Percentiles rank a stretch among this genome's conserved stretches.
Conservation (phyloP, 2,888 invertebrate species). For the Sinopyrophorus schimmeli region DNA sequence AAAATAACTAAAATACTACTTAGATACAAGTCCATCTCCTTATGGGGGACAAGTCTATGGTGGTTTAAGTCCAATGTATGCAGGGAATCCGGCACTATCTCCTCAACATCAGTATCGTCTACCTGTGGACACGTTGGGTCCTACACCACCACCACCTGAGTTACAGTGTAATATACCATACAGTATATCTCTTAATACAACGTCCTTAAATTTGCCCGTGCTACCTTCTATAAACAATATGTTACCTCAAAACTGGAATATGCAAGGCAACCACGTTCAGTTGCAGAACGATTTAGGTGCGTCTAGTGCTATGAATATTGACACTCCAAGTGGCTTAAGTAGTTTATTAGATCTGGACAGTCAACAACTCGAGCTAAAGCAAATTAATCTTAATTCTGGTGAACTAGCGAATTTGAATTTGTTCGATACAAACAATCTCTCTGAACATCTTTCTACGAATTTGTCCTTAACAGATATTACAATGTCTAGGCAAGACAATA, state of each 20-base stretch:
- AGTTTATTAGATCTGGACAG: constrained; percentile 55
- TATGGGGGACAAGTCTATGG: constrained; percentile 40
- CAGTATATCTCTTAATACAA: constrained; percentile 5
- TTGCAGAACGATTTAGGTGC: constrained; percentile 24
- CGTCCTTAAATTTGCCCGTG: constrained; percentile 14
- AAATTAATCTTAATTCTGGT: constrained; percentile 52
- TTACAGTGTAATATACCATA: constrained; percentile 9
- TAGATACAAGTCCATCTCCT: constrained; percentile 47
- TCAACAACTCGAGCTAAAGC: constrained; percentile 53
- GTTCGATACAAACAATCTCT: constrained; percentile 52
- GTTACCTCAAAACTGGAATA: constrained; percentile 33
- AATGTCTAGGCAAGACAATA: constrained; percentile 42
- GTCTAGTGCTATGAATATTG: constrained; percentile 29
- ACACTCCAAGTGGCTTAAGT: constrained; percentile 41
- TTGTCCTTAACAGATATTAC: constrained; percentile 55
- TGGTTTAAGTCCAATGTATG: constrained; percentile 38
- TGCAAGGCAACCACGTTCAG: constrained; percentile 11
- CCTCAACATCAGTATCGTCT: constrained; percentile 31
- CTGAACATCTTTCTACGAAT: constrained; percentile 56
- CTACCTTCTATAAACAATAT: constrained; percentile 27
- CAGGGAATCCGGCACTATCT: constrained; percentile 29
- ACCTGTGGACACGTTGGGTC: constrained; percentile 25
- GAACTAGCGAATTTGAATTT: constrained; percentile 48
- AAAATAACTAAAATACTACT: constrained; percentile 8
- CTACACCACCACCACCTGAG: constrained; percentile 29